phyloP scores from a whole-genome alignment of 2,113 vertebrate species.

The Strigops habroptila region DNA sequence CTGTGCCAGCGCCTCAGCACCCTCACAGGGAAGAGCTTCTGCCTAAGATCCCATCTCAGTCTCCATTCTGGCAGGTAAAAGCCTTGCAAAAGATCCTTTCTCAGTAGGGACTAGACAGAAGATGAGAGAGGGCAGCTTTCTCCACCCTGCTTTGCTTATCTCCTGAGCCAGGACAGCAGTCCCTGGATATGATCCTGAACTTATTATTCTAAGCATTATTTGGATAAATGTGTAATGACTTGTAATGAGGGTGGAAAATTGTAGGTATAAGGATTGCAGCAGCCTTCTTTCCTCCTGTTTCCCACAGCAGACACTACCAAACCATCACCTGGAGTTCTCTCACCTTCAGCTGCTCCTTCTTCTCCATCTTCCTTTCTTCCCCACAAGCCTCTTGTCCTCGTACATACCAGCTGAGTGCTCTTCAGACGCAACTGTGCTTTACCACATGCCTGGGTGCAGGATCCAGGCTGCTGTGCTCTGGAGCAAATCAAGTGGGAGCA shows the following conservation, averaged over 20 bases:
- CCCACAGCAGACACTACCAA: not conserved
- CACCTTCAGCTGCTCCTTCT: not conserved
- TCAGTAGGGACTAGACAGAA: not conserved
- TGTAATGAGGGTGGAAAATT: not conserved
- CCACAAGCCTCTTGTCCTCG: fast-evolving
- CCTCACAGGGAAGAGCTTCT: not conserved
- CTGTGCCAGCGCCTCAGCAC: too few relatives aligned
- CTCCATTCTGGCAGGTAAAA: not conserved
- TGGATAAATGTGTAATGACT: fast-evolving
- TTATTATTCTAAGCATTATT: not conserved
- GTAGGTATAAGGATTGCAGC: not conserved
- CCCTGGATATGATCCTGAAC: not conserved
- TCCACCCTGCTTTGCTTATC: not conserved
- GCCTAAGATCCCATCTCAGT: not conserved
- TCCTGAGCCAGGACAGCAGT: not conserved
- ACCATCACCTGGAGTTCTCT: not conserved
- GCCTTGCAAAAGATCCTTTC: not conserved
- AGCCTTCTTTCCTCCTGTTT: not conserved
- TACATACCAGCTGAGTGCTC: not conserved
- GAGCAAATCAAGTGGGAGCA: fast-evolving
- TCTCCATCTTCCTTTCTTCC: not conserved
- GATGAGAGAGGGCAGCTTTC: not conserved
- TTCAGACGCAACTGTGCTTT: fast-evolving
- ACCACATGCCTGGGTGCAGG: fast-evolving
- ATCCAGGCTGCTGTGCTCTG: fast-evolving